phyloP scores from a whole-genome alignment of 2,888 invertebrate species.

The Leistus spinibarbis region DNA sequence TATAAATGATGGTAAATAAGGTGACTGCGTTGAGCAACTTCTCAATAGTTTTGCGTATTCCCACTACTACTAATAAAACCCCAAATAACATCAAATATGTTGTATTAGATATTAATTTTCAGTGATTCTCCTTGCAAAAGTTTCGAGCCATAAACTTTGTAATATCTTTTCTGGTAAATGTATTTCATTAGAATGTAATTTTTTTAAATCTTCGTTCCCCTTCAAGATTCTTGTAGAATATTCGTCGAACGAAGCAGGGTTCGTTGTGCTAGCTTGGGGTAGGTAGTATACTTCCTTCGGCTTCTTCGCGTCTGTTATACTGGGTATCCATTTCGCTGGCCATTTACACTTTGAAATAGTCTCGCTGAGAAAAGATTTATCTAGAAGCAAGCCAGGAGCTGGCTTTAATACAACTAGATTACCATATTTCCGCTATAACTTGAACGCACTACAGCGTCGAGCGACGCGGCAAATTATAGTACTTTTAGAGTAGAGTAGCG shows the following conservation, averaged over 20 bases:
- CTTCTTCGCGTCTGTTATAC: conserved; percentile 12
- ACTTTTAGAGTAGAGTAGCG: conserved; percentile 29
- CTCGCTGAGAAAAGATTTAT: conserved; percentile 48
- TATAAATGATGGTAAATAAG: too few relatives aligned
- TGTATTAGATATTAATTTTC: background rate
- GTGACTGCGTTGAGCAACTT: too few relatives aligned
- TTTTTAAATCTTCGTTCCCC: background rate
- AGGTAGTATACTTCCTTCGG: background rate
- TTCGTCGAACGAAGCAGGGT: background rate
- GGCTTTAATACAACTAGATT: conserved; percentile 48
- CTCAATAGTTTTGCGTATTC: too few relatives aligned
- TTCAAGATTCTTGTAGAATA: background rate
- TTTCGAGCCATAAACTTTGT: background rate
- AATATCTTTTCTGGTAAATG: background rate
- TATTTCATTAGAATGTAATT: background rate
- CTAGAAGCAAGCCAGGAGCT: conserved; percentile 46
- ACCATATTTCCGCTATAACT: conserved; percentile 49
- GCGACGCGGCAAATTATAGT: conserved; percentile 44
- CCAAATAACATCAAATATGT: too few relatives aligned
- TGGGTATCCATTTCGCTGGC: conserved; percentile 42
- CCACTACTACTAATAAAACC: too few relatives aligned
- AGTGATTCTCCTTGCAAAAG: background rate
- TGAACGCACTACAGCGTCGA: conserved; percentile 45
- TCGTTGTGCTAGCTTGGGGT: background rate
- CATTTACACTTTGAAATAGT: conserved; percentile 49